These are phyloP conservation scores for Neomonachus schauinslandi DNA, from an alignment of 2,113 vertebrate genomes.

Conservation along the genomic window DNA sequence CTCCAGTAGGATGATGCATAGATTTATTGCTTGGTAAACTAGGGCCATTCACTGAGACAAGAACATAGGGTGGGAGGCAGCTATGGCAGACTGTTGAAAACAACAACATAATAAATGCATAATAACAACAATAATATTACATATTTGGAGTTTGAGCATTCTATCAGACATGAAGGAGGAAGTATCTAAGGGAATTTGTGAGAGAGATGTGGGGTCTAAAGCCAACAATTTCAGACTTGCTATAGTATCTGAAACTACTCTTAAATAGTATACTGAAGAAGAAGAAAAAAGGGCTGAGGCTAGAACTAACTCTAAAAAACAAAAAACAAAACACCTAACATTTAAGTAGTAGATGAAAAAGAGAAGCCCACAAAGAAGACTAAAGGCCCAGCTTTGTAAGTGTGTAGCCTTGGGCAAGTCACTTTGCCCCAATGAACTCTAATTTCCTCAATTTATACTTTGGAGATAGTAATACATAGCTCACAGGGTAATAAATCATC, in stretches of 20 bases:
- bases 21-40: neutral
- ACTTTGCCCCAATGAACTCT: neutral
- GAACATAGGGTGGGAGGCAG: fast-evolving
- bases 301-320: neutral
- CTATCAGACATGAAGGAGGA: neutral
- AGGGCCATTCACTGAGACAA: neutral
- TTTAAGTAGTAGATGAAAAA: neutral
- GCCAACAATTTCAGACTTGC: neutral
- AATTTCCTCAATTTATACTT: constrained; percentile 1
- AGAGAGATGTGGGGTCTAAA: neutral
- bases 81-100: neutral
- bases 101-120: neutral
- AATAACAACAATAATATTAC: neutral
- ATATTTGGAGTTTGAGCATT: neutral
- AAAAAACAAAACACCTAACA: neutral
- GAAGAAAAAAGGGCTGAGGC: neutral
- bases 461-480: neutral
- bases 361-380: neutral
- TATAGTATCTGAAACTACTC: neutral
- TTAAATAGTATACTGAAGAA: neutral
- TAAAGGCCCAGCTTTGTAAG: neutral
- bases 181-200: neutral
- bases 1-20: neutral
- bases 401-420: neutral
- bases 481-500: neutral